Evolutionary conservation across 2,888 invertebrate species (phyloP), one percentile per base, ranked within the genome.

Genomic region (Nipponacmea schrenckii): DNA sequence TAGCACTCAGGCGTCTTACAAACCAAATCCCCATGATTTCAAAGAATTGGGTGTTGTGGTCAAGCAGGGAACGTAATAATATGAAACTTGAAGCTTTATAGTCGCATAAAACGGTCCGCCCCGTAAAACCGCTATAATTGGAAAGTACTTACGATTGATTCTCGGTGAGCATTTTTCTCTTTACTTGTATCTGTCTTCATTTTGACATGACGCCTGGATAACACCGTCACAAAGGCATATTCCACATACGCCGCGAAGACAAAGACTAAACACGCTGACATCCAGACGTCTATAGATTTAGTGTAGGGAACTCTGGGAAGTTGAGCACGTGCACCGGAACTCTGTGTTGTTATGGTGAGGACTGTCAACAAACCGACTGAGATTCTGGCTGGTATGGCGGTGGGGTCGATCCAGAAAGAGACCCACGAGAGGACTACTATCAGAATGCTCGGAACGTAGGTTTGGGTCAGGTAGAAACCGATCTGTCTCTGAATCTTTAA

Each of bases 301-400:
- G 75, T 62, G 70, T 76, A 76, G 20, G 76, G 74, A 63, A 76
- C 73, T 31, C 70, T 65, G 56, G 76, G 76, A 24, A 76, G 68
- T 56, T 56, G 20, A 3, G 69, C 27, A 24, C 68, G 65, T 5
- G 74, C 73, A 17, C 71, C 70, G 14, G 73, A 73, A n/a, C 68
- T 76, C 65, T 71, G 74, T 15, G 77, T 77, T 20, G 75, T 77
- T 65, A 77, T 77, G 48, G 77, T 77, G 44, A 77, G 75, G 12
- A 77, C 75, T n/a, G 77, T 76, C 66, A 74, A 69, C 10, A 77
- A 62, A 10, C 77, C 77, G 20, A 77, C 70, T 7, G 73, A 69
- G 44, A 77, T 73, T 39, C 77, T 27, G 20, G 77, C 77, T 8
- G 77, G 77, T 48, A 77, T 71, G 1, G 77, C 75, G 26, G 71